Percentiles rank a stretch among this genome's conserved stretches.
These are phyloP conservation scores for Heliconius hortense DNA, from an alignment of 2,888 invertebrate genomes.

Conservation along the genomic window DNA sequence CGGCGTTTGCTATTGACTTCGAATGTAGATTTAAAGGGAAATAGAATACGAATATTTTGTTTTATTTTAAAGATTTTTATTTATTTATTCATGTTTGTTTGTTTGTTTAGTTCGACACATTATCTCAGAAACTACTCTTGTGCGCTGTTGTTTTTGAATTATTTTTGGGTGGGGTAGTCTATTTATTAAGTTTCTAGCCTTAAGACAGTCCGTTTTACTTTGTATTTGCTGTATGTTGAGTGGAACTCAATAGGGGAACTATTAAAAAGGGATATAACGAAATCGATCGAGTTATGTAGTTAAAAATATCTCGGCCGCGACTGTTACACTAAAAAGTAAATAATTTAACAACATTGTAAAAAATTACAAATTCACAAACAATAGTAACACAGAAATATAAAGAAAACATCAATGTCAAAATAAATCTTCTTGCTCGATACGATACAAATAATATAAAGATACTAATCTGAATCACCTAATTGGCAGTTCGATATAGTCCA, in stretches of 20 bases:
- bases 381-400: background rate
- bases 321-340: background rate
- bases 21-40: background rate
- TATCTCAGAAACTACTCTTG: background rate
- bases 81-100: background rate
- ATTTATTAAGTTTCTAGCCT: too few relatives aligned
- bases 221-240: too few relatives aligned
- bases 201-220: too few relatives aligned
- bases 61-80: background rate
- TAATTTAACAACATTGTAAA: background rate
- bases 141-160: too few relatives aligned
- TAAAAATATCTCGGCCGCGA: background rate
- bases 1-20: conserved; percentile 4
- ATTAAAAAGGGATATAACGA: too few relatives aligned
- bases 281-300: too few relatives aligned
- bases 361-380: background rate
- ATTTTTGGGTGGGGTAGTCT: too few relatives aligned
- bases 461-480: conserved; percentile 3
- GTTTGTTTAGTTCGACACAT: background rate
- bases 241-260: too few relatives aligned
- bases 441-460: background rate
- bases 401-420: background rate
- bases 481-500: conserved; percentile 5
- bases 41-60: background rate
- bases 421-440: background rate